These are phyloP conservation scores for Lepidurus couesii DNA, from an alignment of 1,140 invertebrate genomes.

Conservation along the genomic window DNA sequence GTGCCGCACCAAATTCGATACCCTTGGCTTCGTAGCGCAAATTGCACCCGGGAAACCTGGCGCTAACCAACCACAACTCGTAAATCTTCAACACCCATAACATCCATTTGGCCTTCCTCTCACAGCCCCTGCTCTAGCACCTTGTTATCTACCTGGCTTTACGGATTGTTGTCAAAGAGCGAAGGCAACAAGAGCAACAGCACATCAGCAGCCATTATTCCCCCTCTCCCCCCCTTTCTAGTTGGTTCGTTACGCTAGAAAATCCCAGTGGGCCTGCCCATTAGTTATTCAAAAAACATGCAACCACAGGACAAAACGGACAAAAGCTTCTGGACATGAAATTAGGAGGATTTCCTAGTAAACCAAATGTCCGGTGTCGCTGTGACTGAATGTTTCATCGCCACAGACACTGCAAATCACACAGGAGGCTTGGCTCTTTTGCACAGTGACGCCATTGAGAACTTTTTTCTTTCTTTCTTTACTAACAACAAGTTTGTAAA, in stretches of 20 bases:
- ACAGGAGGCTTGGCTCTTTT: neutral
- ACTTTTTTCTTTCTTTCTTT: neutral
- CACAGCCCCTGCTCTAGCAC: constrained; percentile 20
- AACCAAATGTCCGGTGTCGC: neutral
- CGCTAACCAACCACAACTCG: constrained; percentile 20
- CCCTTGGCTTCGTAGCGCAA: constrained; percentile 20
- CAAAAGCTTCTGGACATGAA: neutral
- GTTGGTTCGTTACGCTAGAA: constrained; percentile 21
- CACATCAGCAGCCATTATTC: constrained; percentile 19
- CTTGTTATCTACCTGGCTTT: constrained; percentile 18
- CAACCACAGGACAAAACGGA: neutral
- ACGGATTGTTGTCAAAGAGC: constrained; percentile 18
- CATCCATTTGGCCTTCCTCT: constrained; percentile 18
- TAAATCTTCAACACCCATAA: constrained; percentile 19
- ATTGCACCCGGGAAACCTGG: constrained; percentile 20
- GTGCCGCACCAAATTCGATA: constrained; percentile 9
- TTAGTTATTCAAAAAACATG: constrained; percentile 7
- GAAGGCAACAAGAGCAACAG: constrained; percentile 5
- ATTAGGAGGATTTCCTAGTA: neutral
- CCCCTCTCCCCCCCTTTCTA: neutral
- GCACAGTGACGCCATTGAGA: neutral
- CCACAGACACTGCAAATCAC: neutral
- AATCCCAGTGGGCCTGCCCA: constrained; percentile 13
- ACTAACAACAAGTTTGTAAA: neutral
- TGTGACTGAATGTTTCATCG: neutral